Conservation (phyloP, 2,888 invertebrate genomes). For the Slavum lentiscoides region DNA sequence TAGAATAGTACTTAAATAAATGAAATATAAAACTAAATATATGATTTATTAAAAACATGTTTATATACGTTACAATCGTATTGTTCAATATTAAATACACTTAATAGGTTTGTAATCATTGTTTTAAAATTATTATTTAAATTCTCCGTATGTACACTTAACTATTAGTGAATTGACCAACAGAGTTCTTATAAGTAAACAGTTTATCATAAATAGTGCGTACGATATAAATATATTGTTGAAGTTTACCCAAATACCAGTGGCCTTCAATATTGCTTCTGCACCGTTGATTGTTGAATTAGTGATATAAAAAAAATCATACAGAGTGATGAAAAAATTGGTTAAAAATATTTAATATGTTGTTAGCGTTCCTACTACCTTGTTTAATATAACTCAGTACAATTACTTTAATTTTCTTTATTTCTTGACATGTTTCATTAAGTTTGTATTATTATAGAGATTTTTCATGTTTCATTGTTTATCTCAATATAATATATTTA, state of each 20-base stretch:
- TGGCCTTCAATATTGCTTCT: constrained; percentile 2
- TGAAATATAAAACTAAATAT: no score
- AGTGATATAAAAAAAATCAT: constrained; percentile 22
- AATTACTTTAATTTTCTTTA: constrained; percentile 8
- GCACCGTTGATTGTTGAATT: constrained; percentile 4
- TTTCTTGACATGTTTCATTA: constrained; percentile 13
- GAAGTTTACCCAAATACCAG: neutral
- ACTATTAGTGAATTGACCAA: no score
- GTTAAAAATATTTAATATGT: neutral
- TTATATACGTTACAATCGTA: no score
- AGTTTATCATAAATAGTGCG: no score
- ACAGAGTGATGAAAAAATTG: neutral
- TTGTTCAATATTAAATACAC: no score
- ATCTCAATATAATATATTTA: neutral
- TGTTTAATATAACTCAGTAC: neutral
- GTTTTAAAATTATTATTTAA: no score
- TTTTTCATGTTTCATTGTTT: constrained; percentile 5
- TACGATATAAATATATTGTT: neutral
- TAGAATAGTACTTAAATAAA: no score
- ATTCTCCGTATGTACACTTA: no score
- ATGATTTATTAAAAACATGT: no score
- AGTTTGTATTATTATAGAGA: constrained; percentile 8
- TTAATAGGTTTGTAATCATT: no score
- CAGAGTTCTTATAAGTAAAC: no score
- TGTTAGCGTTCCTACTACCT: neutral